Evolutionary conservation across 2,888 invertebrate species (phyloP).

Genomic region (Agelastica alni): DNA sequence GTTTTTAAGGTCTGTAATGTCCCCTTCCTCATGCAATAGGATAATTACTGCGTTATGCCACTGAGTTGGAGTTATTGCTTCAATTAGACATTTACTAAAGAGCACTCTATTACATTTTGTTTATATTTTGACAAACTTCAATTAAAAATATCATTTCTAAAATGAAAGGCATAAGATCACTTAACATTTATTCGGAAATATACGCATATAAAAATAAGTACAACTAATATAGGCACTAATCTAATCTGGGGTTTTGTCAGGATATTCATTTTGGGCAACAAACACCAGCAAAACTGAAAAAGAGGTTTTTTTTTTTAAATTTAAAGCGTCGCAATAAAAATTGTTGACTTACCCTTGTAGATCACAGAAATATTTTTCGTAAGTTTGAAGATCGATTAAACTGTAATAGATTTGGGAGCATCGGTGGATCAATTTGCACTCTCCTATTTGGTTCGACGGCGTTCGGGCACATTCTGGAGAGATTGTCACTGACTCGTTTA

Average conservation of each 20-base stretch:
- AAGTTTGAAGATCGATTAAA: conserved; percentile 37
- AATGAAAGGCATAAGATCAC: too few species aligned
- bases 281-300: conserved; percentile 42
- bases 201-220: conserved; percentile 17
- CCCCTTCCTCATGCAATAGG: too few species aligned
- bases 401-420: conserved; percentile 37
- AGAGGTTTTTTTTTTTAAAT: too few species aligned
- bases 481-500: conserved; percentile 32
- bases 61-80: too few species aligned
- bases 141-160: too few species aligned
- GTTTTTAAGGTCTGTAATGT: too few species aligned
- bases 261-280: conserved; percentile 40
- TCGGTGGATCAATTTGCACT: conserved; percentile 39
- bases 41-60: too few species aligned
- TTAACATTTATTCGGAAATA: not conserved
- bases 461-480: conserved; percentile 37
- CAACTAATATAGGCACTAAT: conserved; percentile 12
- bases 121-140: too few species aligned
- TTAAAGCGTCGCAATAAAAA: not conserved
- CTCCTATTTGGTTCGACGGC: conserved; percentile 35
- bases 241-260: not conserved
- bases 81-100: too few species aligned
- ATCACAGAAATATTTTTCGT: conserved; percentile 41
- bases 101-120: too few species aligned
- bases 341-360: conserved; percentile 38